A percentile compares a stretch with the other conserved stretches of the same genome.
Conservation (phyloP, 2,113 vertebrate species). For the Apeltes quadracus region DNA sequence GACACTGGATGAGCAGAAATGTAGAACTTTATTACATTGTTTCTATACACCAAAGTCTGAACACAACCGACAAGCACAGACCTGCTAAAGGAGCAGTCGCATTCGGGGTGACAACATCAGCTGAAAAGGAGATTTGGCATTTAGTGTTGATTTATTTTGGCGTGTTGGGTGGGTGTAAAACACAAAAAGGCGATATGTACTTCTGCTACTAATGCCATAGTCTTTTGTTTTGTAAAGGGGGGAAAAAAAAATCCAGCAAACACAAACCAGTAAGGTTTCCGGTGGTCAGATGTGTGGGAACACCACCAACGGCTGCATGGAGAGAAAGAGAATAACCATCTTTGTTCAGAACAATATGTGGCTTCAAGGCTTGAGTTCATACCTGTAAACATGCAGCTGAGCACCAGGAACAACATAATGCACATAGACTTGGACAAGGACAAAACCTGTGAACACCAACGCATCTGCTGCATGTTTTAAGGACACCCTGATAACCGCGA, state of each 20-base stretch:
- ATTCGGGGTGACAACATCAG: not conserved
- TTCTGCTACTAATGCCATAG: not conserved
- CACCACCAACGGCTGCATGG: constrained; percentile 14
- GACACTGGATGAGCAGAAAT: not conserved
- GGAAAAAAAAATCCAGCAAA: not conserved
- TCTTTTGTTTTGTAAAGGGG: not conserved
- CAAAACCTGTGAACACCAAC: not conserved
- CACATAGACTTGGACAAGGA: rapidly evolving
- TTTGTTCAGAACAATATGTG: rapidly evolving
- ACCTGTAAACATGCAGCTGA: constrained; percentile 37
- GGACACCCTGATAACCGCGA: not conserved
- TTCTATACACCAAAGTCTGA: not conserved
- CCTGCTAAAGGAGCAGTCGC: not conserved
- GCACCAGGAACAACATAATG: constrained; percentile 14
- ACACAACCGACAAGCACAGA: not conserved
- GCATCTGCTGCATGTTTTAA: not conserved
- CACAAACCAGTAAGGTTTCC: not conserved
- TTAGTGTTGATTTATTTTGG: not conserved
- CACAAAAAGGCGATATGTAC: not conserved
- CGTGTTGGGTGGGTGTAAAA: no score
- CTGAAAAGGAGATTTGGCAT: not conserved
- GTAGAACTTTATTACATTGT: not conserved
- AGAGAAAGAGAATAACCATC: not conserved
- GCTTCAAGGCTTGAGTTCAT: not conserved
- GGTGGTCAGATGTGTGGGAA: not conserved